Conservation (phyloP, 2,113 vertebrate genomes). For the Lagopus muta region DNA sequence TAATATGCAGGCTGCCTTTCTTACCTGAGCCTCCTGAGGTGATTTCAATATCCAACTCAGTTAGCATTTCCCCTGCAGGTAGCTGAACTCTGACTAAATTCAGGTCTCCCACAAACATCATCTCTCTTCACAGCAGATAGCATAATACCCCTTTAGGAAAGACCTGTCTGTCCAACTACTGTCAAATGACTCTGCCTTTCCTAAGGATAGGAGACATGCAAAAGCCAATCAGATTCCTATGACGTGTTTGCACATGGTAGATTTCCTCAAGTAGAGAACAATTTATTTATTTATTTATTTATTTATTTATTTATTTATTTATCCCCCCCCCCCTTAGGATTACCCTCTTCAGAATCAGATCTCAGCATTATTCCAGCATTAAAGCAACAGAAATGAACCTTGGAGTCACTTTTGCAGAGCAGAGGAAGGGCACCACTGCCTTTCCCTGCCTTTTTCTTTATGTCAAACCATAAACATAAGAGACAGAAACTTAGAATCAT, state of each 20-base stretch:
- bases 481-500: background rate
- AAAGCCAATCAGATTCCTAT: background rate
- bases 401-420: background rate
- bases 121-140: background rate
- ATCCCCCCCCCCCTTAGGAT: background rate
- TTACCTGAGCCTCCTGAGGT: background rate
- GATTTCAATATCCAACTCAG: conserved; percentile 3
- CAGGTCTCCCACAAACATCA: background rate
- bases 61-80: background rate
- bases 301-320: background rate
- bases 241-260: background rate
- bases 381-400: background rate
- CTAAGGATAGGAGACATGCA: background rate
- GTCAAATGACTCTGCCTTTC: background rate
- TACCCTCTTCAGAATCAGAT: background rate
- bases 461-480: background rate
- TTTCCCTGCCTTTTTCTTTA: background rate
- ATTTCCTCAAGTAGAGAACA: background rate
- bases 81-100: background rate
- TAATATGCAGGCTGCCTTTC: background rate
- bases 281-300: background rate
- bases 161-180: background rate
- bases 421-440: background rate
- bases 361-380: background rate
- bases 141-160: background rate